These are phyloP conservation scores for Pachyramphus minor DNA, from an alignment of 2,113 vertebrate genomes.

Conservation along the genomic window DNA sequence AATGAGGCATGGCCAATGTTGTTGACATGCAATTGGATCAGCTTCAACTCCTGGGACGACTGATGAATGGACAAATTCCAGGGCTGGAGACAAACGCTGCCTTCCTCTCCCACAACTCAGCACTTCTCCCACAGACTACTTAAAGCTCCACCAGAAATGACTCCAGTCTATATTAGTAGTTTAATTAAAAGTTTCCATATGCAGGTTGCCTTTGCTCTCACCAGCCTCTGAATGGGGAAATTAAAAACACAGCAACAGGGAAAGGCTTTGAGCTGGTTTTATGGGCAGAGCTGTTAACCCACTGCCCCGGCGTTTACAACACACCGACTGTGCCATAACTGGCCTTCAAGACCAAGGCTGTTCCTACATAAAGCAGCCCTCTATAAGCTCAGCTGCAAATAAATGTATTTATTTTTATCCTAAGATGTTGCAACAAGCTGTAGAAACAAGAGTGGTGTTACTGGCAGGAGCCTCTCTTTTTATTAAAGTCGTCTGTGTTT, in stretches of 20 bases:
- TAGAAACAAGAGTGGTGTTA: not conserved
- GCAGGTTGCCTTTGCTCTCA: not conserved
- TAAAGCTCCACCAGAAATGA: not conserved
- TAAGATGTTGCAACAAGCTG: not conserved
- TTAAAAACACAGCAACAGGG: conserved; percentile 1
- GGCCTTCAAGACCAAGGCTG: not conserved
- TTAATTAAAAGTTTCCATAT: conserved; percentile 61
- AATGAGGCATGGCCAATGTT: conserved; percentile 34
- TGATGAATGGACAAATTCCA: conserved; percentile 43
- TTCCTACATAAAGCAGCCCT: conserved; percentile 32
- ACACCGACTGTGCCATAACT: not conserved
- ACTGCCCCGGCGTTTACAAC: not conserved
- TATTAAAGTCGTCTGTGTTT: not conserved
- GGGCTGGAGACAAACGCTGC: not conserved
- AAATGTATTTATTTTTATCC: not conserved
- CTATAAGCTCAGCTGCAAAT: conserved; percentile 4
- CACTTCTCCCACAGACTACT: conserved; percentile 16
- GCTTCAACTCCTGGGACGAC: not conserved
- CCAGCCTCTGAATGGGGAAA: not conserved
- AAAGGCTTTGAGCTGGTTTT: conserved; percentile 49
- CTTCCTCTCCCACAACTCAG: conserved; percentile 21
- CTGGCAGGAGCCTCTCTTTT: not conserved
- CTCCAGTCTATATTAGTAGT: not conserved
- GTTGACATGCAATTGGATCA: conserved; percentile 23
- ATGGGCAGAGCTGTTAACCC: not conserved